These are phyloP conservation scores for Elmis aenea DNA, from an alignment of 2,888 invertebrate species.

Conservation along the genomic window DNA sequence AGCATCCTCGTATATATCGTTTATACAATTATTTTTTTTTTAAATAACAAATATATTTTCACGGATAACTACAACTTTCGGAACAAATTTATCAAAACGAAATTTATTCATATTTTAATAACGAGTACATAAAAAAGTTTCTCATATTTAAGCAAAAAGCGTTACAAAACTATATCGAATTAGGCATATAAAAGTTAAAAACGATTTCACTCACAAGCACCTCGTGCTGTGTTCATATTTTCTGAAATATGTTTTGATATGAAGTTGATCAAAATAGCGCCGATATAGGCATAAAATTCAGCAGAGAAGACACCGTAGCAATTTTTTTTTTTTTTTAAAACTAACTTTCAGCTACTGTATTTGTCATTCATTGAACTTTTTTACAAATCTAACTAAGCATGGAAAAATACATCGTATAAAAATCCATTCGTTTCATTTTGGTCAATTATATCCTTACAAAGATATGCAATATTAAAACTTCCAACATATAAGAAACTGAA, in stretches of 20 bases:
- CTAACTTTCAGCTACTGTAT: slow-evolving; percentile 6
- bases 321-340: too few relatives aligned
- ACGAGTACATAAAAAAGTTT: slow-evolving; percentile 3
- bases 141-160: slow-evolving; percentile 7
- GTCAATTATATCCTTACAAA: slow-evolving; percentile 33
- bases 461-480: slow-evolving; percentile 32
- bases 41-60: too few relatives aligned
- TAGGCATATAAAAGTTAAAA: slow-evolving; percentile 1
- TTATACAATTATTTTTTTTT: slow-evolving; percentile 16
- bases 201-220: too few relatives aligned
- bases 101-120: slow-evolving; percentile 8
- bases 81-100: too few relatives aligned
- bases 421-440: slow-evolving; percentile 28
- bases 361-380: slow-evolving; percentile 11
- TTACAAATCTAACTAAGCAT: slow-evolving; percentile 37
- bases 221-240: too few relatives aligned
- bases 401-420: slow-evolving; percentile 37
- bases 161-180: slow-evolving; percentile 2
- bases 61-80: too few relatives aligned
- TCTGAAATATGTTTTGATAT: too few relatives aligned
- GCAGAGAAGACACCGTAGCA: too few relatives aligned
- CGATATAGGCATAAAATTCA: too few relatives aligned
- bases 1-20: slow-evolving; percentile 17
- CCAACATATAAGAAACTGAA: too few relatives aligned
- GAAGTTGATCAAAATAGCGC: too few relatives aligned